Percentiles rank a stretch among this genome's conserved stretches.
phyloP scores from a whole-genome alignment of 2,888 invertebrate species.

The Plebejus argus region DNA sequence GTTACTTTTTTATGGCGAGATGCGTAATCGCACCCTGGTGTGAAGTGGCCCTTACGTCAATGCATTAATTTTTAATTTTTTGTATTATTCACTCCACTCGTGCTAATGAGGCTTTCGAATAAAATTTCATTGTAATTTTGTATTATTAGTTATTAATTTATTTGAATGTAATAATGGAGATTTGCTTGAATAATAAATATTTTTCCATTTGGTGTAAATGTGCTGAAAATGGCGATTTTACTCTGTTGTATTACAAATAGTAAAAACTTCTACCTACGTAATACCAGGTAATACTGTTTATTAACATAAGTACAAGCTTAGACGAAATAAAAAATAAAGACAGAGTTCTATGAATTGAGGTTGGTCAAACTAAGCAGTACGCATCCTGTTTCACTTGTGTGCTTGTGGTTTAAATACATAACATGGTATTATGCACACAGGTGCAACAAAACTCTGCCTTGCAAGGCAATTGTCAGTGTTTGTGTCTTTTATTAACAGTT shows the following conservation, averaged over 20 bases:
- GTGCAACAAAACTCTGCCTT: too few relatives aligned
- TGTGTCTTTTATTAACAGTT: too few relatives aligned
- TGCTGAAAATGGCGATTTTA: background rate
- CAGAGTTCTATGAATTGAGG: background rate
- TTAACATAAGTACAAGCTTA: background rate
- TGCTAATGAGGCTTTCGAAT: conserved; percentile 28
- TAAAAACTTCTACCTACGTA: background rate
- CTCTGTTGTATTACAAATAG: background rate
- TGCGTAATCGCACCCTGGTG: background rate
- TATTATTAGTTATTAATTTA: conserved; percentile 18
- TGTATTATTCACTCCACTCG: conserved; percentile 19
- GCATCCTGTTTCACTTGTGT: too few relatives aligned
- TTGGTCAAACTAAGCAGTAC: too few relatives aligned
- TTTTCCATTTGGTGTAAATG: background rate
- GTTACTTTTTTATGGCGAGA: background rate
- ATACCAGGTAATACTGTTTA: background rate
- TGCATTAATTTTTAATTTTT: background rate
- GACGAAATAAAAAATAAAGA: background rate
- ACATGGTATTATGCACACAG: too few relatives aligned
- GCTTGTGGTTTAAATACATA: too few relatives aligned
- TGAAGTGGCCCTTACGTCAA: background rate
- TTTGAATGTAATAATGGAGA: background rate
- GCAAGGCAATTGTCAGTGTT: too few relatives aligned
- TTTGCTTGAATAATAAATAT: background rate
- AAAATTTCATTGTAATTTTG: conserved; percentile 16